Conservation (phyloP, 2,797 vertebrate species). For the Tragelaphus eurycerus region DNA sequence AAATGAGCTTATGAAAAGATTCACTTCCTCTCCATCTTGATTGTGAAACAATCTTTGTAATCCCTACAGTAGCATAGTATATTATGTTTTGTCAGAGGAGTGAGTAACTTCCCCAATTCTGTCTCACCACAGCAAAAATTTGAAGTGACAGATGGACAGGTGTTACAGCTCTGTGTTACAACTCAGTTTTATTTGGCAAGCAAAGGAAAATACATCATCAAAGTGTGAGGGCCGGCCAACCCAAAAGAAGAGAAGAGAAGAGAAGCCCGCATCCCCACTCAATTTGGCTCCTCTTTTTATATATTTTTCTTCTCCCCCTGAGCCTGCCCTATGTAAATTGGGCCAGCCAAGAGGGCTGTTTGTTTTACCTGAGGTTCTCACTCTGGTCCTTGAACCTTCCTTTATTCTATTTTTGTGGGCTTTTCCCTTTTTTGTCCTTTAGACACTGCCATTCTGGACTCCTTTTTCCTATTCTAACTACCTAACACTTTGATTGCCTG, state of each 20-base stretch:
- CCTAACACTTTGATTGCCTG: neutral
- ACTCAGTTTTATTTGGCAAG: neutral
- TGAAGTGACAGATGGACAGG: neutral
- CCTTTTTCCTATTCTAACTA: neutral
- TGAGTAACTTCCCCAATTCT: neutral
- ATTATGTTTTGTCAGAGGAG: neutral
- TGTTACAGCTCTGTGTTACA: neutral
- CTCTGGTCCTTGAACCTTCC: neutral
- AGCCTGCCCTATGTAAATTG: neutral
- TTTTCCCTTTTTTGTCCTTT: neutral
- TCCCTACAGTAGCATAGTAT: neutral
- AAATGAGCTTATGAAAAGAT: neutral
- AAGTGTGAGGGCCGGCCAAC: neutral
- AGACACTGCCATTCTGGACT: neutral
- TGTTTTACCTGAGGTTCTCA: neutral
- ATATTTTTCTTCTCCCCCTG: neutral
- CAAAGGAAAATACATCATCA: neutral
- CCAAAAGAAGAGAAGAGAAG: neutral
- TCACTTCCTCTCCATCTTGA: neutral
- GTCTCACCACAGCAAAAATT: neutral
- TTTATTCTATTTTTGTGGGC: neutral
- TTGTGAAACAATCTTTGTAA: neutral
- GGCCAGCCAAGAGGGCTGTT: neutral
- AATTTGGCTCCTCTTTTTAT: neutral
- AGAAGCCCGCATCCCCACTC: rapidly evolving